Evolutionary conservation across 2,888 invertebrate genomes (phyloP).

Genomic region (Dermolepida albohirtum): DNA sequence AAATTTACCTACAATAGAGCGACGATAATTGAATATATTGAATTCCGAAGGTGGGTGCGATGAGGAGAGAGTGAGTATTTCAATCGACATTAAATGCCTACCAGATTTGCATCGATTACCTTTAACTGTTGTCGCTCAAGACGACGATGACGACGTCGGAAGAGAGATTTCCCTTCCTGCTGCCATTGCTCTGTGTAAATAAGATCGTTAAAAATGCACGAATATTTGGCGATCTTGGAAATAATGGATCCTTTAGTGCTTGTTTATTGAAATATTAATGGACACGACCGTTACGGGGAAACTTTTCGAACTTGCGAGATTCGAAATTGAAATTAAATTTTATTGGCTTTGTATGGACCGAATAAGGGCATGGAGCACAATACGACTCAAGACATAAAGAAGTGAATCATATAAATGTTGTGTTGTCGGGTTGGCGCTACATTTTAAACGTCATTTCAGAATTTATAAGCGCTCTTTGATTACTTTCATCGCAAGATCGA

Average conservation of each 20-base stretch:
- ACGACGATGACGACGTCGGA: not conserved
- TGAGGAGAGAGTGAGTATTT: not conserved
- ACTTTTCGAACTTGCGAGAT: conserved; percentile 15
- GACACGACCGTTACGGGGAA: conserved; percentile 3
- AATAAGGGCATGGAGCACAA: no score
- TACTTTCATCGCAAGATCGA: no score
- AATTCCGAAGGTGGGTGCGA: conserved; percentile 5
- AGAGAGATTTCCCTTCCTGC: not conserved
- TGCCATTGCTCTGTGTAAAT: no score
- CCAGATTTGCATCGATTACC: conserved; percentile 8
- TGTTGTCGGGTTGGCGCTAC: no score
- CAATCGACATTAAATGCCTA: conserved; percentile 19
- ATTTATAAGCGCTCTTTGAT: no score
- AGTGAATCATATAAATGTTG: no score
- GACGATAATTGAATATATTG: conserved; percentile 27
- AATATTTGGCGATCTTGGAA: not conserved
- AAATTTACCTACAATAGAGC: conserved; percentile 30
- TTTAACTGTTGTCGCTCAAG: not conserved
- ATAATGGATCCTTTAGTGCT: no score
- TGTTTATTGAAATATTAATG: no score
- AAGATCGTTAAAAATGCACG: no score
- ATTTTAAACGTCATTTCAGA: no score
- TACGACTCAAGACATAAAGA: no score
- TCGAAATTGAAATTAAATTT: not conserved
- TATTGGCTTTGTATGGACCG: no score